Base-by-base conservation (phyloP, 2,113 vertebrate species). In the Spilogale gracilis region DNA sequence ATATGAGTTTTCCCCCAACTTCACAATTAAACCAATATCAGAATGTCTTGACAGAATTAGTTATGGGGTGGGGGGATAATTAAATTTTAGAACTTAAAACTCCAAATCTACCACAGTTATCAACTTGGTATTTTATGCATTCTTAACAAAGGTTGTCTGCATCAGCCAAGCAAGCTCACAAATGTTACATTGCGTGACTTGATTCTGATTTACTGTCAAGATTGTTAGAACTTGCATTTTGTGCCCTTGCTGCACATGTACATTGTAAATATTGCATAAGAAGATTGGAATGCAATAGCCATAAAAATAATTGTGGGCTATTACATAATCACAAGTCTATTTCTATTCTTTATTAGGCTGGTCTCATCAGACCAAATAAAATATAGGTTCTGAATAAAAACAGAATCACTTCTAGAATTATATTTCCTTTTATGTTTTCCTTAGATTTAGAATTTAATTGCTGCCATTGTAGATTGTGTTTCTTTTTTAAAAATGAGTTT, bases 231-330 rank as follows among this genome's bases (percentile, higher is more conserved):
- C 99, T 99, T 99, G 99, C 99, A 99, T 99, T 99, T 99, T 99
- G 99, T 99, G 98, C 98, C 98, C 96, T 98, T 99, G 98, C 98
- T 98, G 97, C 99, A 98, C 98, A 98, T 99, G 99, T 98, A 98
- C 98, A 99, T 98, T 98, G 98, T 99, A 98, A 99, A 99, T 99
- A 99, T 98, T 99, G 99, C 99, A 98, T 99, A 99, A 99, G 98
- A 98, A 99, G 98, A 99, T 97, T 99, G 99, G 99, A 99, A 99
- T 99, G 99, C 99, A 99, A 99, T 99, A 98, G 98, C 99, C 99
- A 99, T 99, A 99, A 99, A 99, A 99, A 99, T 99, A 99, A 99
- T 99, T 99, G 98, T 97, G 99, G 99, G 98, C 99, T 99, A 98
- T 99, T 99, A 98, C 98, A 98, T 99, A 99, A 99, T 99, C 98